These are phyloP conservation scores for Callipepla californica DNA, from an alignment of 2,113 vertebrate genomes.

Conservation along the genomic window DNA sequence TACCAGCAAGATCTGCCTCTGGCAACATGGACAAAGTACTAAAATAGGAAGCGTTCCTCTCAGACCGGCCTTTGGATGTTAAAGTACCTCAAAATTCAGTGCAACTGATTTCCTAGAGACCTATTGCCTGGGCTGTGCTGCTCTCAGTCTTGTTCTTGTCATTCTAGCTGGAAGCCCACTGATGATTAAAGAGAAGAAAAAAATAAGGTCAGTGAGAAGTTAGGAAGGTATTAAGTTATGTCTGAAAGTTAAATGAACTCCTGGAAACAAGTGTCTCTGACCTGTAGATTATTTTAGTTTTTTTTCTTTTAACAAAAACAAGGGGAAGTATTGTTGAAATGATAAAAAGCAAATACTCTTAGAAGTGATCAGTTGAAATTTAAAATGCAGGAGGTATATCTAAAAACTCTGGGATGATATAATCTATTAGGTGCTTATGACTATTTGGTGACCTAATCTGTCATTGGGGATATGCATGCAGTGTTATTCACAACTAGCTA, in stretches of 20 bases:
- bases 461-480: too few relatives aligned
- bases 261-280: neutral
- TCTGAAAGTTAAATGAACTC: neutral
- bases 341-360: neutral
- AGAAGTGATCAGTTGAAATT: neutral
- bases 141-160: neutral
- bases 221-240: neutral
- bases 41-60: too few relatives aligned
- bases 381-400: neutral
- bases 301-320: neutral
- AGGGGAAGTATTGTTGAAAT: neutral
- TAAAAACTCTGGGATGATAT: neutral
- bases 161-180: neutral
- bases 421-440: neutral
- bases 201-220: neutral
- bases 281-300: neutral
- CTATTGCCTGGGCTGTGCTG: neutral
- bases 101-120: neutral
- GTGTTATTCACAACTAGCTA: neutral
- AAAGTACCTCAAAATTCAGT: neutral
- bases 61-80: neutral
- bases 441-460: neutral
- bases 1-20: too few relatives aligned
- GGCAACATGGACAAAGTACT: too few relatives aligned
- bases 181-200: neutral